Base-by-base conservation (phyloP, 2,113 vertebrate species). In the Sakesphorus luctuosus region DNA sequence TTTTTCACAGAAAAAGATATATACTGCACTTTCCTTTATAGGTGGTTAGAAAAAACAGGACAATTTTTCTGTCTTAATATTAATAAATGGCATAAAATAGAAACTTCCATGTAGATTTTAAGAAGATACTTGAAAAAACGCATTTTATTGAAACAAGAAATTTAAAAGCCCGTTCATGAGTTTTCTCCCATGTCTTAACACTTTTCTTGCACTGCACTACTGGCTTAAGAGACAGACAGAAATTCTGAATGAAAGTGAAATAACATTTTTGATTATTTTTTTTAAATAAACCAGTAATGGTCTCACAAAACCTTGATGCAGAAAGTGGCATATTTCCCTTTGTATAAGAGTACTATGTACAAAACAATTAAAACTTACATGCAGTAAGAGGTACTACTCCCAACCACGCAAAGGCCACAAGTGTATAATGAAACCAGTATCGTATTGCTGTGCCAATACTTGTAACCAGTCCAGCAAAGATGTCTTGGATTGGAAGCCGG, bases 391-490 rank as follows among this genome's bases (percentile, higher is more conserved):
- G 99, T 97, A 99, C 99, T 96, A 99, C 99, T 94, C 99, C 99
- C 89, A 99, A 98, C 99, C 99, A 99, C 5, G 99, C 99, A 79
- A 99, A 99, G 98, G 99, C 99, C 98, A 99, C 99, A 98, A 99
- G 98, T 86, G 99, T 99, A 84, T 99, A 99, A 98, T 99, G 99
- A 97, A 99, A 99, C 99, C 99, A 99, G 96, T 99, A 99, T 97
- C 99, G 98, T 97, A 99, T 99, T 94, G 99, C 99, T 56, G 99
- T 99, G 97, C 99, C 99, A 97, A 99, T 99, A 98, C 99, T 99
- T 8, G 99, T 99, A 96, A 99, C 98, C 97, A 99, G 98, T 95
- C 99, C 99, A 75, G 99, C 99, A 96, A 99, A 99, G 96, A 99
- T 99, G 97, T 99, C 99, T 98, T 99, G 99, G 96, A 99, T 99